phyloP scores from a whole-genome alignment of 2,797 vertebrate species.

The Aratinga solstitialis region DNA sequence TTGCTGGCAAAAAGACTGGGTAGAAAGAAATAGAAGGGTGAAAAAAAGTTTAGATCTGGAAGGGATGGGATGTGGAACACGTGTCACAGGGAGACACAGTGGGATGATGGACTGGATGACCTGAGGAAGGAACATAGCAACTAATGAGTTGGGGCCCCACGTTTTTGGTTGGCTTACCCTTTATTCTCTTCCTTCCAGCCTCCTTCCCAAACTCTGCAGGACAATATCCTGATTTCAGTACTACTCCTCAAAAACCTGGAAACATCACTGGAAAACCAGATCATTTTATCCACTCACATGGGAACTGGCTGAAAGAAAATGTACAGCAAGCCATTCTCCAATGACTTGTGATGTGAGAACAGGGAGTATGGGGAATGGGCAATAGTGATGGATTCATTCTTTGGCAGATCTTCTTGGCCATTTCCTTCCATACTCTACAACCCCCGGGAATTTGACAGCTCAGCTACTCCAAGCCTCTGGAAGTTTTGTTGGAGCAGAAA shows the following conservation, averaged over 20 bases:
- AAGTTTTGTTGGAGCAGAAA: slow-evolving; percentile 57
- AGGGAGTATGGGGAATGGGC: slow-evolving; percentile 65
- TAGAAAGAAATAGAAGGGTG: slow-evolving; percentile 13
- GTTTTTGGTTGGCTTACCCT: slow-evolving; percentile 30
- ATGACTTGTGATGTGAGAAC: slow-evolving; percentile 70
- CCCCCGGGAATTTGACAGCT: slow-evolving; percentile 55
- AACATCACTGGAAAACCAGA: slow-evolving; percentile 64
- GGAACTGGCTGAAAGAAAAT: slow-evolving; percentile 70
- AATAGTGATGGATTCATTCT: slow-evolving; percentile 65
- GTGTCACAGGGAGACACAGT: slow-evolving; percentile 35
- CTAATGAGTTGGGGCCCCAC: slow-evolving; percentile 36
- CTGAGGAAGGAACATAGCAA: slow-evolving; percentile 41
- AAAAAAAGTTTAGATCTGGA: slow-evolving; percentile 40
- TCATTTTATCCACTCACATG: slow-evolving; percentile 66
- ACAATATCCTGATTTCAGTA: slow-evolving; percentile 62
- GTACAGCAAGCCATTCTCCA: slow-evolving; percentile 67
- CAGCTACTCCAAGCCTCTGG: slow-evolving; percentile 64
- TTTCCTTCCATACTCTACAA: slow-evolving; percentile 64
- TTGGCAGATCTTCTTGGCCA: slow-evolving; percentile 66
- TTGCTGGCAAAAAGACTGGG: slow-evolving; percentile 22
- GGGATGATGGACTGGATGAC: slow-evolving; percentile 26
- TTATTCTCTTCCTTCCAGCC: slow-evolving; percentile 53
- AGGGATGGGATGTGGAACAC: slow-evolving; percentile 37
- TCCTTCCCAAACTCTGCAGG: slow-evolving; percentile 65
- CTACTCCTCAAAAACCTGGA: slow-evolving; percentile 68